A percentile compares a stretch with the other conserved stretches of the same genome.
Evolutionary conservation across 1,140 invertebrate species (phyloP).

Genomic region (Copidosoma floridanum): DNA sequence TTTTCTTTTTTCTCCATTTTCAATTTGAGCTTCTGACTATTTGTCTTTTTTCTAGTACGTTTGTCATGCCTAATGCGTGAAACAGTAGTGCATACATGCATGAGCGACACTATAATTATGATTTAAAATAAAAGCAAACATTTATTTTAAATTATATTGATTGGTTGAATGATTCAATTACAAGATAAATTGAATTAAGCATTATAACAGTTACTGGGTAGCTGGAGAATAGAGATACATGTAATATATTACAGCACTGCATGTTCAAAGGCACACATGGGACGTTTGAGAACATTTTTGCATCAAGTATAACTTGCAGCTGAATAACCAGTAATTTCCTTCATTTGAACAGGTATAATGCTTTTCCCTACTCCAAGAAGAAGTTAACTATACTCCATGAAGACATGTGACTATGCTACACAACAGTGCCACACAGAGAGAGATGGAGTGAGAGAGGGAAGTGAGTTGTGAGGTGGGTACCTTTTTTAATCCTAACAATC

Average conservation of each 20-base stretch:
- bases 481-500: conserved; percentile 9
- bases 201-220: background rate
- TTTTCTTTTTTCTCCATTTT: too few relatives aligned
- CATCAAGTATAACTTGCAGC: conserved; percentile 8
- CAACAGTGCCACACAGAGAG: background rate
- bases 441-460: conserved; percentile 4
- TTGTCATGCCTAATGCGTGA: too few relatives aligned
- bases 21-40: too few relatives aligned
- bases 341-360: conserved; percentile 17
- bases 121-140: too few relatives aligned
- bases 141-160: conserved; percentile 9
- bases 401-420: background rate
- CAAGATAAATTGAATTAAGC: conserved; percentile 20
- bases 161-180: conserved; percentile 10
- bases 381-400: background rate
- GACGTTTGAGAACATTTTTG: background rate
- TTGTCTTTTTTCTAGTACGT: too few relatives aligned
- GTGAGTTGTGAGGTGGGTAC: too few relatives aligned
- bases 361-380: background rate
- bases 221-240: background rate
- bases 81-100: too few relatives aligned
- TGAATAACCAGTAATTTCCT: conserved; percentile 7
- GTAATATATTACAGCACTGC: background rate
- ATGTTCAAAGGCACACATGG: background rate
- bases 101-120: too few relatives aligned